phyloP scores from a whole-genome alignment of 2,888 invertebrate species.

The Phrixothrix hirtus region DNA sequence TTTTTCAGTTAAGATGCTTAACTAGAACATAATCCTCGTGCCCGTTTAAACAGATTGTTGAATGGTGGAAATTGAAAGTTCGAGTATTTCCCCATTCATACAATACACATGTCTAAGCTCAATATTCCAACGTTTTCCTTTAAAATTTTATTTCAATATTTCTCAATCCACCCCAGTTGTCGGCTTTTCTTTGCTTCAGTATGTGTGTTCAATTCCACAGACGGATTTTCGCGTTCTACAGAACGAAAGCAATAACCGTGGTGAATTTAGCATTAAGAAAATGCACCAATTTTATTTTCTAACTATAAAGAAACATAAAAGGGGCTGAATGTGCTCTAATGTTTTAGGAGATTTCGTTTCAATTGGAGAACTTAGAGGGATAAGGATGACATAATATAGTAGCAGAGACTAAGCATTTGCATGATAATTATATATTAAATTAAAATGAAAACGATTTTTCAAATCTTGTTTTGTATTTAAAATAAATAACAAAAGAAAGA shows the following conservation, averaged over 20 bases:
- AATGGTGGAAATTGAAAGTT: conserved; percentile 7
- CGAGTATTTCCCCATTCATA: conserved; percentile 8
- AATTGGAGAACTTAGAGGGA: no score
- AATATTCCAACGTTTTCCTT: conserved; percentile 23
- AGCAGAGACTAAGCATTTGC: no score
- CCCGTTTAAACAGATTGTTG: conserved; percentile 15
- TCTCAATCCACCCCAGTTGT: conserved; percentile 21
- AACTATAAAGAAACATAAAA: no score
- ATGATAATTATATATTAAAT: no score
- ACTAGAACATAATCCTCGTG: conserved; percentile 1
- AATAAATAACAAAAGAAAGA: no score
- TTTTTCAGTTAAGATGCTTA: conserved; percentile 14
- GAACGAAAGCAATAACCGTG: conserved; percentile 28
- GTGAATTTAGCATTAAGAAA: conserved; percentile 27
- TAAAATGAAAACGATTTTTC: no score
- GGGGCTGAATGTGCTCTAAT: no score
- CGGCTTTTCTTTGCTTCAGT: conserved; percentile 21
- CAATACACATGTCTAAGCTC: conserved; percentile 25
- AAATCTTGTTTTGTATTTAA: no score
- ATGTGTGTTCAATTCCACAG: conserved; percentile 22
- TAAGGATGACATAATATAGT: no score
- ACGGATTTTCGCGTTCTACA: conserved; percentile 26
- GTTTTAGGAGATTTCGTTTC: no score
- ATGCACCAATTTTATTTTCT: conserved; percentile 26
- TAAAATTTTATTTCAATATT: conserved; percentile 32